A percentile compares a stretch with the other conserved stretches of the same genome.
Evolutionary conservation across 2,113 vertebrate species (phyloP).

Genomic region (Nettapus auritus): DNA sequence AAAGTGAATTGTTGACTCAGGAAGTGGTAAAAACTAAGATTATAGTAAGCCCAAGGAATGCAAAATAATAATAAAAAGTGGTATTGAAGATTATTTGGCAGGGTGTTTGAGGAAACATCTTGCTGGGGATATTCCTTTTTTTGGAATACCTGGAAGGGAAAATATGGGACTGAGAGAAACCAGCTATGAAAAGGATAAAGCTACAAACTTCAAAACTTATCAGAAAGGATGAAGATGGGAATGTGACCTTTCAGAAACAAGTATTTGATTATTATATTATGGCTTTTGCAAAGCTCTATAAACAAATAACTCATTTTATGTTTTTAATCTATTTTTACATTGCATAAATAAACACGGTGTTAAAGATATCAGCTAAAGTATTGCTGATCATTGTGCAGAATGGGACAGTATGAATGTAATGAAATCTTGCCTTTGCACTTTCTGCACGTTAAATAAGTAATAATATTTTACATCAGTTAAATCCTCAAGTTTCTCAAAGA

Average conservation of each 20-base stretch:
- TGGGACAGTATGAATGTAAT: not conserved
- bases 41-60: not conserved
- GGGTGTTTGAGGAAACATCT: not conserved
- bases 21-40: not conserved
- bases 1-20: not conserved
- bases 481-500: not conserved
- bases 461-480: not conserved
- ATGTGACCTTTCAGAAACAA: not conserved
- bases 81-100: conserved; percentile 2
- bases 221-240: not conserved
- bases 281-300: not conserved
- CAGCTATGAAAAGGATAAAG: not conserved
- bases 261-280: not conserved
- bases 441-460: not conserved
- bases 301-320: not conserved
- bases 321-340: not conserved
- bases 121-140: not conserved
- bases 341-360: not conserved
- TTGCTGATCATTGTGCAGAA: not conserved
- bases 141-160: not conserved
- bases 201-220: not conserved
- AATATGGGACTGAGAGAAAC: not conserved
- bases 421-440: not conserved
- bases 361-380: not conserved
- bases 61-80: not conserved